Percentiles rank a stretch among this genome's conserved stretches.
These are phyloP conservation scores for Drosophila grimshawi DNA, from an alignment of 1,140 invertebrate genomes.

Conservation along the genomic window DNA sequence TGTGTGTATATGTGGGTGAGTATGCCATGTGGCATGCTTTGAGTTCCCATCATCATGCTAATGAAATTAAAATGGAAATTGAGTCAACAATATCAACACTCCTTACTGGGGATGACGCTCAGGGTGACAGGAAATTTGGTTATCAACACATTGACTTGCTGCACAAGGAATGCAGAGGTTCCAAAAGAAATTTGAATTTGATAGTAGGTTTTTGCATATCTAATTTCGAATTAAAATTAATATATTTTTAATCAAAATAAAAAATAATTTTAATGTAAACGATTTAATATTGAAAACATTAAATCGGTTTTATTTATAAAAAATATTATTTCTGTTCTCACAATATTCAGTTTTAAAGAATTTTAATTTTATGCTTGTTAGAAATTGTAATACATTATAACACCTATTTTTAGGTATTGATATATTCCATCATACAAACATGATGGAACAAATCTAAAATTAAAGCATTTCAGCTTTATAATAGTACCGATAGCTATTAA, in stretches of 20 bases:
- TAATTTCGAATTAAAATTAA: background rate
- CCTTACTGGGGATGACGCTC: background rate
- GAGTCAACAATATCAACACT: constrained; percentile 72
- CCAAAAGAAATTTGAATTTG: background rate
- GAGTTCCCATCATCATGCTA: constrained; percentile 72
- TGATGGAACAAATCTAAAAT: no score
- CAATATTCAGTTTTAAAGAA: no score
- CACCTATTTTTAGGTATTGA: no score
- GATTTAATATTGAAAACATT: background rate
- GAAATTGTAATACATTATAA: no score
- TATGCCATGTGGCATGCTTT: constrained; percentile 54
- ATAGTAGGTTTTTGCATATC: background rate
- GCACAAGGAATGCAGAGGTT: background rate
- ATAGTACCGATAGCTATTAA: no score
- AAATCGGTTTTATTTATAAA: background rate
- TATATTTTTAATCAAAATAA: background rate
- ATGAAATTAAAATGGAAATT: constrained; percentile 80
- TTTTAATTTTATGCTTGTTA: no score
- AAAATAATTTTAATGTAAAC: background rate
- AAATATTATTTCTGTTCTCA: background rate
- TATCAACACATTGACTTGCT: constrained; percentile 18
- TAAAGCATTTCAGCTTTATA: no score
- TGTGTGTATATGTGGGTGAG: constrained; percentile 18
- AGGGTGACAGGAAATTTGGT: background rate
- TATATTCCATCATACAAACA: no score